Evolutionary conservation across 2,888 invertebrate species (phyloP), one percentile per base, ranked within the genome.

Genomic region (Netelia fuscicornis): DNA sequence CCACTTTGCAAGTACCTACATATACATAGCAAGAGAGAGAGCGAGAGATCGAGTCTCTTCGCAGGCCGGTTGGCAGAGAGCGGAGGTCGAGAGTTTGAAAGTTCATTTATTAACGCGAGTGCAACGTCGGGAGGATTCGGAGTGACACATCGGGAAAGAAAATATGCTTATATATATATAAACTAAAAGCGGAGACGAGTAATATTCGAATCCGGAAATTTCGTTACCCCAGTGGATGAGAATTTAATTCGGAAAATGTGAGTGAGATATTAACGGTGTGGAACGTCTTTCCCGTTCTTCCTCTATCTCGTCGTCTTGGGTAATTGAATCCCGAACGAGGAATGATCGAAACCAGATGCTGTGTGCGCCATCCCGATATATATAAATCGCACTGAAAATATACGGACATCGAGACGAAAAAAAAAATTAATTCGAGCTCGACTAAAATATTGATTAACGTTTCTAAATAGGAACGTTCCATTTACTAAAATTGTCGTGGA

Each of bases 71-170:
- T 2, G 37, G 42, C 6, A 1, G 23, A n/a, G 68, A 23, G 54
- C 5, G 25, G 0, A n/a, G 20, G 42, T 37, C 20, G 56, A 58
- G 30, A 76, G 83, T 80, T 80, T 20, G 56, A 52, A 83, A 79
- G 79, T 79, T 83, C 79, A 79, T 75, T 79, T 79, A 75, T 70
- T 83, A 83, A 64, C 64, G 37, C 37, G 70, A 83, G 60, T 68
- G 68, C 56, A 58, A 68, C 67, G 68, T 58, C 62, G 62, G 11
- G 37, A 79, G 79, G 37, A 79, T 75, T 56, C 67, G 72, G 67
- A 72, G 67, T 20, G 79, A 75, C 68, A 56, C 44, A 68, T 17
- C 58, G n/a, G 58, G 42, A 23, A 42, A 68, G 56, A 58, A 44
- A 10, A 67, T 65, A n/a, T 42, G 3, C 8, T 10, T 17, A 30